Base-by-base conservation (phyloP, 2,113 vertebrate species). In the Cebidichthys violaceus region DNA sequence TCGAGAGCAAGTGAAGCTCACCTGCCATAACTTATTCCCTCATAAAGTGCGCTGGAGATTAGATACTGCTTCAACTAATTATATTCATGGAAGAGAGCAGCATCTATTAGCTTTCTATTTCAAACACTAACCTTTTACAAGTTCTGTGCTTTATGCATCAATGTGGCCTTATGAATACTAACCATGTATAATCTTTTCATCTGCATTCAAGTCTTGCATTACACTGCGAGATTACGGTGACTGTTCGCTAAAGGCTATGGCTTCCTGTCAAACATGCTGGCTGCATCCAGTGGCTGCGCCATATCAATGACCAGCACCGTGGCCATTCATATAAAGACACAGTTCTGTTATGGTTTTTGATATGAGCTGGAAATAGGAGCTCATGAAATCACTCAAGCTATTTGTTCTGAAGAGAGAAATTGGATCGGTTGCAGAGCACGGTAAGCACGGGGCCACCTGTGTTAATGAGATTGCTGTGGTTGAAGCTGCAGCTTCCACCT, bases 31-130 rank as follows among this genome's bases (percentile, higher is more conserved):
- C 43, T 50, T 33, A 31, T 52, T 45, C 31, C 20, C 61, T 47
- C 17, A 55, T 31, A 35, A 55, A 9, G 18, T 29, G 69, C 0
- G 8, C 9, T 60, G 24, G 20, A 83, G 70, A 78, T 73, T 78
- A 52, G 62, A 81, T 29, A 13, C 31, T 77, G 22, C 76, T 75
- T 68, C 27, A 20, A 24, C 60, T 82, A 90, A 88, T 93, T 79
- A 22, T 77, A 94, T 93, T 92, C 89, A 91, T 87, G 33, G 39
- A 77, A 57, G 27, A 78, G 22, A 83, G 85, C 73, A 70, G 64
- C 77, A 74, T 91, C 84, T 77, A 90, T 92, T 91, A 91, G 76
- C 65, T 88, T 88, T 82, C 81, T n/a, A 83, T 93, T 89, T 86
- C 79, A 83, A 91, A 88, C 45, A 62, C 70, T 84, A 86, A 93